Evolutionary conservation across 2,113 vertebrate species (phyloP).

Genomic region (Xerus inauris): DNA sequence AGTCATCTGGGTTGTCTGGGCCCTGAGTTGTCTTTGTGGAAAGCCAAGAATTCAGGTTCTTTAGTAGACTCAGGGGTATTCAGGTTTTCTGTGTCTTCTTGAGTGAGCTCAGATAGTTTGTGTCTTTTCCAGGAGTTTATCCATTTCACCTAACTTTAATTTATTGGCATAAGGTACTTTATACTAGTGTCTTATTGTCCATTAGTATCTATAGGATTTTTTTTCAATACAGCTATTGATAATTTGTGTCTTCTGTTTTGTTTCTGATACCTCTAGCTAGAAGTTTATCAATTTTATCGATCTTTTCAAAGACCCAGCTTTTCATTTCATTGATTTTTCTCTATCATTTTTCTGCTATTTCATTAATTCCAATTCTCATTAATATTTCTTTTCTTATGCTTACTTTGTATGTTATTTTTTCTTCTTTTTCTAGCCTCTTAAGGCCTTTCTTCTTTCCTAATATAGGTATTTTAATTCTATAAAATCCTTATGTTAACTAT

Average conservation of each 20-base stretch:
- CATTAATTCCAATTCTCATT: background rate
- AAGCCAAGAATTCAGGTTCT: background rate
- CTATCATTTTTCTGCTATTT: background rate
- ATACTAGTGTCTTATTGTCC: background rate
- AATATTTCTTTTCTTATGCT: background rate
- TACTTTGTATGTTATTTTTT: background rate
- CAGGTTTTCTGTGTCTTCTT: background rate
- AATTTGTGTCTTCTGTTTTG: background rate
- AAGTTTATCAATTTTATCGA: background rate
- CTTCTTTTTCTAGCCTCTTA: background rate
- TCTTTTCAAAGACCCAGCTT: background rate
- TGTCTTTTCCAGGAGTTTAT: background rate
- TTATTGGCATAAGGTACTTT: background rate
- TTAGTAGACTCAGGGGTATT: background rate
- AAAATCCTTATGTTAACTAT: background rate
- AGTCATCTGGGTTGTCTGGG: background rate
- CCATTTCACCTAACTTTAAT: conserved; percentile 6
- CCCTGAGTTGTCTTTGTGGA: background rate
- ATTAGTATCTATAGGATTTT: background rate
- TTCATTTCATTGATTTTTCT: background rate
- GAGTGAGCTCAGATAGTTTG: background rate
- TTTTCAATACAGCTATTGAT: background rate
- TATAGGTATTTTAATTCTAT: background rate
- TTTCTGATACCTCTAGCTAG: background rate
- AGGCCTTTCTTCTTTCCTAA: background rate